A percentile compares a stretch with the other conserved stretches of the same genome.
Evolutionary conservation across 2,113 vertebrate species (phyloP).

Genomic region (Aepyceros melampus): DNA sequence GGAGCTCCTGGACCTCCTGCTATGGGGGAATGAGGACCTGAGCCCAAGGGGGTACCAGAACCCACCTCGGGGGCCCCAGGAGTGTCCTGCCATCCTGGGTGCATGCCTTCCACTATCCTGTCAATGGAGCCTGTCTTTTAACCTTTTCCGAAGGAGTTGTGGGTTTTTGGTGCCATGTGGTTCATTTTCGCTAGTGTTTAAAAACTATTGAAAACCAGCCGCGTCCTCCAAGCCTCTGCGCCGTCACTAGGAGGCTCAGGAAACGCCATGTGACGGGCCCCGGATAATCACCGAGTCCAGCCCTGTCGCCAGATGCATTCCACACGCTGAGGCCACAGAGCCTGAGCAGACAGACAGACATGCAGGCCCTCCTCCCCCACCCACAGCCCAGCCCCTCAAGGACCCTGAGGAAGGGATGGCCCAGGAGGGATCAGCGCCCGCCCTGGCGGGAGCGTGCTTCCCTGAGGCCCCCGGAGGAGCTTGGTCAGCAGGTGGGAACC

Average conservation of each 20-base stretch:
- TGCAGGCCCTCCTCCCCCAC: background rate
- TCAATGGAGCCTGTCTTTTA: background rate
- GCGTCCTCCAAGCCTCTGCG: background rate
- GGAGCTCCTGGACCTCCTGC: background rate
- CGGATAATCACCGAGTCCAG: fast-evolving
- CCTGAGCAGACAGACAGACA: background rate
- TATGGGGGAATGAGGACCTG: background rate
- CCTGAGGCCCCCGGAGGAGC: background rate
- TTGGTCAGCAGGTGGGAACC: fast-evolving
- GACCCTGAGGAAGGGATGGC: background rate
- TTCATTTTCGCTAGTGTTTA: background rate
- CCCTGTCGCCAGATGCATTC: fast-evolving
- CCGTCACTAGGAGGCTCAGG: background rate
- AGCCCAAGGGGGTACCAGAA: background rate
- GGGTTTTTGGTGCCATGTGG: fast-evolving
- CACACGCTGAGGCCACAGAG: background rate
- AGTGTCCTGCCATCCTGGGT: fast-evolving
- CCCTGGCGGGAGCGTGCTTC: too few relatives aligned
- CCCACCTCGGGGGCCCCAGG: background rate
- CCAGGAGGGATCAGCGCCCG: background rate
- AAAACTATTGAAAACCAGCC: background rate
- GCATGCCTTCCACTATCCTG: fast-evolving
- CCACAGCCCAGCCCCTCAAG: background rate
- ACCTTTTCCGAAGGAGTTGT: too few relatives aligned
- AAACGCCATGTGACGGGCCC: fast-evolving